A percentile compares a stretch with the other conserved stretches of the same genome.
These are phyloP conservation scores for Drosophila serrata DNA, from an alignment of 1,140 invertebrate genomes.

Conservation along the genomic window DNA sequence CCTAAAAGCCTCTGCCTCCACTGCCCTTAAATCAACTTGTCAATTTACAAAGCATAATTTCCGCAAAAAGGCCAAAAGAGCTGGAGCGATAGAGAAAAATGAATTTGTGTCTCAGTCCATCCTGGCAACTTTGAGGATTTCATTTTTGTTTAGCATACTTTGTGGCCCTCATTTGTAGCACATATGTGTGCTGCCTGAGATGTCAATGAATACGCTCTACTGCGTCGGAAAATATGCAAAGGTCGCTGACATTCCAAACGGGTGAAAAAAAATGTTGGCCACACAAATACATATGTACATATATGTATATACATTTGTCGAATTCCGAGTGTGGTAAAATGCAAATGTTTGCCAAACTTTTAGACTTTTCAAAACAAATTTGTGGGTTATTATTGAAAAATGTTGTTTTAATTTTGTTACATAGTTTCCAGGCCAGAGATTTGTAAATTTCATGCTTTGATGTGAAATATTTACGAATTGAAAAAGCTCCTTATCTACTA, in stretches of 20 bases:
- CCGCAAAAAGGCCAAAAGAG: conserved; percentile 9
- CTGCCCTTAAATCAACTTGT: conserved; percentile 58
- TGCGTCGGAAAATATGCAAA: conserved; percentile 29
- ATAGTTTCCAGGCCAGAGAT: conserved; percentile 16
- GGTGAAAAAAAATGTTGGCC: conserved; percentile 24
- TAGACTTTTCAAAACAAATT: conserved; percentile 9
- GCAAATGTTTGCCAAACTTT: conserved; percentile 44
- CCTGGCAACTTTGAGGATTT: conserved; percentile 10
- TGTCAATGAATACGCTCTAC: conserved; percentile 45
- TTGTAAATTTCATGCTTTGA: conserved; percentile 22
- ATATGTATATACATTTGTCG: conserved; percentile 17
- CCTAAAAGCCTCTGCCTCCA: background rate
- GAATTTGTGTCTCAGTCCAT: conserved; percentile 16
- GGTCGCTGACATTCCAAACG: conserved; percentile 3
- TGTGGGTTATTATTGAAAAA: conserved; percentile 12
- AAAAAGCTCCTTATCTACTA: conserved; percentile 15
- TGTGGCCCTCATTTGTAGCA: conserved; percentile 30
- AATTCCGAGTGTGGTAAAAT: conserved; percentile 46
- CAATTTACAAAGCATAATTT: conserved; percentile 61
- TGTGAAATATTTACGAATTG: conserved; percentile 10
- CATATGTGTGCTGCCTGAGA: conserved; percentile 19
- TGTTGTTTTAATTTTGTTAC: conserved; percentile 22
- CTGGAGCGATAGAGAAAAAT: conserved; percentile 19
- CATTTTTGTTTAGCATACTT: conserved; percentile 43
- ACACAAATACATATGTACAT: conserved; percentile 7